phyloP scores from a whole-genome alignment of 2,797 vertebrate genomes.

The Scolopax bukidnonensis region DNA sequence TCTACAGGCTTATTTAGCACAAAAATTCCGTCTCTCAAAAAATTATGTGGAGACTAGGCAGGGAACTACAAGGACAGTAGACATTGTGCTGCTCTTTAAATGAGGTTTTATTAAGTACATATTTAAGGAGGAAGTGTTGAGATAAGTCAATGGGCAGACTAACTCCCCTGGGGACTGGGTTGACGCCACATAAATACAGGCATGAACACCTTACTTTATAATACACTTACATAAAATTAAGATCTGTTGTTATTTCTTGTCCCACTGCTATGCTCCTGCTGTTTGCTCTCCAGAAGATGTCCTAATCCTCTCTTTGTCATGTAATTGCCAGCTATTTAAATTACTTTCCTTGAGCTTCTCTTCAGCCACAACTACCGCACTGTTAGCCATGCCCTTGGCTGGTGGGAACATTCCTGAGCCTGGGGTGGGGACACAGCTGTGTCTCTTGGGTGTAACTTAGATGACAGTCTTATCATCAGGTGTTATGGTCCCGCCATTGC shows the following conservation, averaged over 20 bases:
- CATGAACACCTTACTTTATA: fast-evolving
- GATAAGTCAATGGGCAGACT: not conserved
- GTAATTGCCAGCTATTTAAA: not conserved
- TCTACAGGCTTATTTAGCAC: not conserved
- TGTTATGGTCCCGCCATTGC: fast-evolving
- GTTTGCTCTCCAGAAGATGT: not conserved
- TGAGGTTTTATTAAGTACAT: not conserved
- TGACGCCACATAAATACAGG: fast-evolving
- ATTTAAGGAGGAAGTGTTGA: not conserved
- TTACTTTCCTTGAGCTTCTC: not conserved
- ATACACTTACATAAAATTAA: fast-evolving
- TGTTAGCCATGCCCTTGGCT: fast-evolving
- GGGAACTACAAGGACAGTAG: not conserved
- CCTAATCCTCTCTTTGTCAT: not conserved
- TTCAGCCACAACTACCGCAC: fast-evolving
- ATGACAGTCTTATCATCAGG: not conserved
- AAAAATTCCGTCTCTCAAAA: not conserved
- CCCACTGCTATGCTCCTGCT: not conserved
- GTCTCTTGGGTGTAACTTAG: fast-evolving
- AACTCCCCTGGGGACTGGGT: not conserved
- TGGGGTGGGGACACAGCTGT: fast-evolving
- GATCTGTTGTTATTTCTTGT: not conserved
- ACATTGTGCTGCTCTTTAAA: not conserved
- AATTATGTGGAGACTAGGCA: not conserved
- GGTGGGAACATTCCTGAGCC: fast-evolving